phyloP scores from a whole-genome alignment of 2,888 invertebrate species.

The Agonopterix heracliana region DNA sequence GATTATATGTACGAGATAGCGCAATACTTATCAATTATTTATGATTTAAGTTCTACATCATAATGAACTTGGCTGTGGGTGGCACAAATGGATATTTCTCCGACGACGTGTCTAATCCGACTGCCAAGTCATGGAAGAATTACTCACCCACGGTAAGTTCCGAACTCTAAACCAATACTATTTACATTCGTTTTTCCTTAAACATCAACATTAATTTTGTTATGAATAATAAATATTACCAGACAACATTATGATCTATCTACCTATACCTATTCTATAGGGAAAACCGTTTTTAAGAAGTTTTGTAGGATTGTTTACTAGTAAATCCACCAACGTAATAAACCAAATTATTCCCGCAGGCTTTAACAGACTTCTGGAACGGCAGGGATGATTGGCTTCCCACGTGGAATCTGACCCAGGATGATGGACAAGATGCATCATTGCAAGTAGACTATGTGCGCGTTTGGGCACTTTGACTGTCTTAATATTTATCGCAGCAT shows the following conservation, averaged over 20 bases:
- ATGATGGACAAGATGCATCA: constrained; percentile 73
- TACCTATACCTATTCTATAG: too few relatives aligned
- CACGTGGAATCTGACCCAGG: constrained; percentile 73
- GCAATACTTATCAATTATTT: too few relatives aligned
- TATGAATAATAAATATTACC: too few relatives aligned
- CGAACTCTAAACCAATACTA: too few relatives aligned
- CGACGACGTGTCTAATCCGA: constrained; percentile 73
- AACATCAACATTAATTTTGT: too few relatives aligned
- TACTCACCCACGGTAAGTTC: constrained; percentile 64
- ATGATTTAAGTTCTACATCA: constrained; percentile 70
- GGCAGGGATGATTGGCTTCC: constrained; percentile 70
- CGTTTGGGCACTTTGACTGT: constrained; percentile 76
- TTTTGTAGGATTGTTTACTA: too few relatives aligned
- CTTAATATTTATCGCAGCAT: too few relatives aligned
- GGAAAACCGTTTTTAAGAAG: too few relatives aligned
- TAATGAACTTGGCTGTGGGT: constrained; percentile 81
- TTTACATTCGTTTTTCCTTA: too few relatives aligned
- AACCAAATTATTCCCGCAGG: constrained; percentile 32
- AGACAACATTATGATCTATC: too few relatives aligned
- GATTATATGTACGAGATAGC: too few relatives aligned
- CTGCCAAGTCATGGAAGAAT: constrained; percentile 78
- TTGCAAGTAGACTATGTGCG: constrained; percentile 81
- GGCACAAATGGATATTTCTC: constrained; percentile 80
- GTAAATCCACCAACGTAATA: too few relatives aligned
- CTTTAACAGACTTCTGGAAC: constrained; percentile 79